Base-by-base conservation (phyloP, 2,113 vertebrate species). In the Numenius arquata region DNA sequence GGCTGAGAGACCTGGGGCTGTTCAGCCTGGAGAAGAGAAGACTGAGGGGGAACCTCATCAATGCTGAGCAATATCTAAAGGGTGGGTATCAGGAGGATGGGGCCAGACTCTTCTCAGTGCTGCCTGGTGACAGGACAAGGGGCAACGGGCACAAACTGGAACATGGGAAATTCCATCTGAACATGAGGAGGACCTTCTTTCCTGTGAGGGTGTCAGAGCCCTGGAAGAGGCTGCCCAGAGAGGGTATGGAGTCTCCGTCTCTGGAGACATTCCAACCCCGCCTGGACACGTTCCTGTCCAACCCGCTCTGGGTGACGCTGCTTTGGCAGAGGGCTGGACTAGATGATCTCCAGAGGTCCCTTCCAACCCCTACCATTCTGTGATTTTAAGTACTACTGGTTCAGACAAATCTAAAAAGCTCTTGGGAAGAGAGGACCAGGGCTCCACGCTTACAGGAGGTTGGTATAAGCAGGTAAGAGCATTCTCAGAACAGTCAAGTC, bases 101-200 rank as follows among this genome's bases (percentile, higher is more conserved):
- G 58, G 22, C 14, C 58, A 61, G 58, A 7, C 21, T 59, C 21
- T n/a, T 59, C 9, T 59, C 58, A 13, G 21, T n/a, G 34, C 34
- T n/a, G 34, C 34, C n/a, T 9, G 4, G 34, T 6, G 9, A 59
- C 58, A 36, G 14, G 22, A 11, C 58, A 36, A 61, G 58, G 14
- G 22, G n/a, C 9, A 61, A 15, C 9, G 3, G n/a, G 58, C n/a
- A 15, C 22, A 61, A 26, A 61, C n/a, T 13, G 4, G 30, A 34
- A 20, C 30, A 34, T 1, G 4, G 30, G 55, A 34, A 58, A 3
- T 61, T 61, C 22, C n/a, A 16, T 5, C n/a, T 26, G 0, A 61
- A 36, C 23, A 8, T 36, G 22, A 61, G 58, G 58, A 36, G 15
- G 4, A 36, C 36, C 58, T 61, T 61, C 58, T 61, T 61, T 36